Conservation (phyloP, 2,888 invertebrate genomes). For the Gari tellinella region DNA sequence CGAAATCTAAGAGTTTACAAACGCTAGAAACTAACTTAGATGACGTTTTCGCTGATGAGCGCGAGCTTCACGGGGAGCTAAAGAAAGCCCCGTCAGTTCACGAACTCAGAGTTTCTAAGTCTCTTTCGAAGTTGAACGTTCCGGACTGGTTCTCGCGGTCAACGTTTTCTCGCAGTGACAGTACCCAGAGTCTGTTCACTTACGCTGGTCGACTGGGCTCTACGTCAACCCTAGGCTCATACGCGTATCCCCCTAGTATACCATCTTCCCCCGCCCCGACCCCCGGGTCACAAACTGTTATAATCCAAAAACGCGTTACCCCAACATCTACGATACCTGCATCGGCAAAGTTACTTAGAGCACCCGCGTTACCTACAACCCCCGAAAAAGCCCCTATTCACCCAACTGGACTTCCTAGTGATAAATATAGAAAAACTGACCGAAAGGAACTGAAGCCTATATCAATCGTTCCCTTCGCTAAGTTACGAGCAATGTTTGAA, state of each 20-base stretch:
- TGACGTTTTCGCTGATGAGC: slow-evolving; percentile 68
- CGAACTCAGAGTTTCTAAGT: slow-evolving; percentile 96
- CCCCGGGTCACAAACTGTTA: slow-evolving; percentile 72
- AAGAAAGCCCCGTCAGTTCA: slow-evolving; percentile 94
- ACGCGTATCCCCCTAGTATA: slow-evolving; percentile 68
- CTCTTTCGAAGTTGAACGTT: slow-evolving; percentile 95
- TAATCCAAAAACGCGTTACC: slow-evolving; percentile 78
- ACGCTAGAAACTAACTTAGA: slow-evolving; percentile 77
- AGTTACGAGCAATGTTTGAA: slow-evolving; percentile 79
- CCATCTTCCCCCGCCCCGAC: slow-evolving; percentile 75
- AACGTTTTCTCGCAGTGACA: slow-evolving; percentile 76
- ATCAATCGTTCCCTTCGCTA: slow-evolving; percentile 78
- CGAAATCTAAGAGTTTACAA: slow-evolving; percentile 79
- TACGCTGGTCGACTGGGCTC: slow-evolving; percentile 71
- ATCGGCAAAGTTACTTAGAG: slow-evolving; percentile 60
- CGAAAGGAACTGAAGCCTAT: slow-evolving; percentile 77
- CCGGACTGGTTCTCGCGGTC: slow-evolving; percentile 95
- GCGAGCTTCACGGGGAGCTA: slow-evolving; percentile 61
- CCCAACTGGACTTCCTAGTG: slow-evolving; percentile 74
- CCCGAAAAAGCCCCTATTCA: slow-evolving; percentile 68
- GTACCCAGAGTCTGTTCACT: slow-evolving; percentile 72
- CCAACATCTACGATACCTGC: slow-evolving; percentile 60
- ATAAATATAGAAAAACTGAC: slow-evolving; percentile 73
- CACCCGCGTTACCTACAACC: slow-evolving; percentile 66
- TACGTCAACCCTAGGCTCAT: slow-evolving; percentile 74